phyloP scores from a whole-genome alignment of 2,113 vertebrate genomes.

The Siniperca knerii region DNA sequence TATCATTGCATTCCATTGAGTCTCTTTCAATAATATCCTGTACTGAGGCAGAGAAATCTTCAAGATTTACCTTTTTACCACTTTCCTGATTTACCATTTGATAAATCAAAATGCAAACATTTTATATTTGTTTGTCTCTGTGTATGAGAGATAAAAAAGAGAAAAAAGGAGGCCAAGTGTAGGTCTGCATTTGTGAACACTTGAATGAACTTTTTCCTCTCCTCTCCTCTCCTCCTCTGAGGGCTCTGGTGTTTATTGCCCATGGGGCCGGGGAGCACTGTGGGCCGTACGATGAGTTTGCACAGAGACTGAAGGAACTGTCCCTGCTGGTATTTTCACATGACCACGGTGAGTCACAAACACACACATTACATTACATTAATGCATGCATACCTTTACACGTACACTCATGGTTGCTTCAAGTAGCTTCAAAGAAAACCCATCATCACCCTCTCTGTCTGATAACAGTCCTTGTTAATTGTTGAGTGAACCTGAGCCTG shows the following conservation, averaged over 20 bases:
- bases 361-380: conserved; percentile 10
- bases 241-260: conserved; percentile 91
- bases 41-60: not conserved
- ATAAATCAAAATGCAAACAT: conserved; percentile 5
- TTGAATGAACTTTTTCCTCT: not conserved
- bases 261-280: conserved; percentile 95
- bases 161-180: not conserved
- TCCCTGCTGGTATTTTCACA: conserved; percentile 93
- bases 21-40: not conserved
- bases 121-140: not conserved
- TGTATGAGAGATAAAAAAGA: not conserved
- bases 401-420: not conserved
- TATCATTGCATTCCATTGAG: too few species aligned
- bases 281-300: conserved; percentile 92
- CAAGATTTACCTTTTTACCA: not conserved
- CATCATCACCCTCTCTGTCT: not conserved
- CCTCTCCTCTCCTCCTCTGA: conserved; percentile 56
- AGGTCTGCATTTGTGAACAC: not conserved
- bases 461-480: conserved; percentile 2
- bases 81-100: not conserved
- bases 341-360: conserved; percentile 92
- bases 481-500: conserved; percentile 8
- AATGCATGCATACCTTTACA: conserved; percentile 19
- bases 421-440: conserved; percentile 2
- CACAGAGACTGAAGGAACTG: conserved; percentile 87